Evolutionary conservation across 1,140 invertebrate species (phyloP), one percentile per base, ranked within the genome.

Genomic region (Aphidius ervi): DNA sequence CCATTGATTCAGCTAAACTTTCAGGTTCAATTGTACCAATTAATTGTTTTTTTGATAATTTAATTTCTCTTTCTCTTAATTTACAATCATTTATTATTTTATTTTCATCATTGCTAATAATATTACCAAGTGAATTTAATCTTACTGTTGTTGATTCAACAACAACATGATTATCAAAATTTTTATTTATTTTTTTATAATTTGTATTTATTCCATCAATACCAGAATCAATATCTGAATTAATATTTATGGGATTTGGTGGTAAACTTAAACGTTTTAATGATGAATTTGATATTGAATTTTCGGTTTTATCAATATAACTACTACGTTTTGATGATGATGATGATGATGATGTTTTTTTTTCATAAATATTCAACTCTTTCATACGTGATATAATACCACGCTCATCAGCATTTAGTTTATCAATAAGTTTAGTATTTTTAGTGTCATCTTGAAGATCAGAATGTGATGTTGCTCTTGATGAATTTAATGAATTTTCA

Each of bases 391-490:
- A 2, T 7, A 43, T 43, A 43, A 43, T 43, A 7, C 9, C 42
- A 43, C 7, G 31, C 6, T 52, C 49, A 3, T 63, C 54, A 20
- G 53, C n/a, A 50, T 31, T 2, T 52, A 56, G 23, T 50, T 56
- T 48, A 42, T 62, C 39, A 43, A 67, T 65, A 46, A 65, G 63
- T 46, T 40, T 71, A 56, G 59, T 71, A 49, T 64, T 65, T 53
- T 48, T 67, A 59, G 65, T 68, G 40, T 81, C 77, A 9, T 86
- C 81, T 63, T 88, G 83, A 9, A 96, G 77, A 80, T 97, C 94
- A 1, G 88, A 93, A 69, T 94, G 86, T 2, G 94, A 97, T 0
- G 92, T 92, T 0, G 94, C 90, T 49, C 89, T 92, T 1, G 93
- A 95, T 65, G 92, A 92, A 71, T 89, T 91, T 43, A 89, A 82